A percentile compares a stretch with the other conserved stretches of the same genome.
These are phyloP conservation scores for Nysson spinosus DNA, from an alignment of 2,888 invertebrate species.

Conservation along the genomic window DNA sequence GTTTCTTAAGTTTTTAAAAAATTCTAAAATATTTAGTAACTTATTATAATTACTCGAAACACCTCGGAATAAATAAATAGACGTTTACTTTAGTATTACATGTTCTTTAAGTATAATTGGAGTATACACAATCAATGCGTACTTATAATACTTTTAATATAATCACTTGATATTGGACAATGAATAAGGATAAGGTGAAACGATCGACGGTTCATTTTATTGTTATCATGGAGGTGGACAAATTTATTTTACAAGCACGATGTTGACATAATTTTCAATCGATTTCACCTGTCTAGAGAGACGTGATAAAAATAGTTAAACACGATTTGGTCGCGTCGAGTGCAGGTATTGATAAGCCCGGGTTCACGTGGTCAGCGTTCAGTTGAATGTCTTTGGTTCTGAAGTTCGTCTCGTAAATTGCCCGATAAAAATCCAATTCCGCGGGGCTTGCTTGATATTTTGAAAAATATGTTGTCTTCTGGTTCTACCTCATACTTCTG, in stretches of 20 bases:
- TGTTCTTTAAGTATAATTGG: too few relatives aligned
- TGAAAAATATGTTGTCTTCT: not conserved
- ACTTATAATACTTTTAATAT: too few relatives aligned
- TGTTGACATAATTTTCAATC: constrained; percentile 25
- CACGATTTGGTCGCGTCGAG: constrained; percentile 18
- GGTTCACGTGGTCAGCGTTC: not conserved
- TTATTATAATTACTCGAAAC: too few relatives aligned
- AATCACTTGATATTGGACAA: too few relatives aligned
- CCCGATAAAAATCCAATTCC: constrained; percentile 5
- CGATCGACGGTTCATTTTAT: too few relatives aligned
- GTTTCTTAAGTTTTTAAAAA: too few relatives aligned
- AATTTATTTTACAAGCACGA: constrained; percentile 6
- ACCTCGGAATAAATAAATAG: too few relatives aligned
- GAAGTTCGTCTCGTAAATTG: not conserved
- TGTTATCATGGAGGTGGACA: constrained; percentile 1
- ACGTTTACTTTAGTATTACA: too few relatives aligned
- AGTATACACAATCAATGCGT: too few relatives aligned
- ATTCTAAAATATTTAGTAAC: too few relatives aligned
- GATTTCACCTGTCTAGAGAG: constrained; percentile 34
- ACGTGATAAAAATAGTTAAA: constrained; percentile 33
- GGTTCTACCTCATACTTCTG: too few relatives aligned
- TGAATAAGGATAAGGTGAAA: too few relatives aligned
- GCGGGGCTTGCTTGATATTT: not conserved
- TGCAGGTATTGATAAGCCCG: constrained; percentile 12
- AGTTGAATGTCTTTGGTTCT: not conserved